These are phyloP conservation scores for Microtus montanus DNA, from an alignment of 2,113 vertebrate genomes.

Conservation along the genomic window DNA sequence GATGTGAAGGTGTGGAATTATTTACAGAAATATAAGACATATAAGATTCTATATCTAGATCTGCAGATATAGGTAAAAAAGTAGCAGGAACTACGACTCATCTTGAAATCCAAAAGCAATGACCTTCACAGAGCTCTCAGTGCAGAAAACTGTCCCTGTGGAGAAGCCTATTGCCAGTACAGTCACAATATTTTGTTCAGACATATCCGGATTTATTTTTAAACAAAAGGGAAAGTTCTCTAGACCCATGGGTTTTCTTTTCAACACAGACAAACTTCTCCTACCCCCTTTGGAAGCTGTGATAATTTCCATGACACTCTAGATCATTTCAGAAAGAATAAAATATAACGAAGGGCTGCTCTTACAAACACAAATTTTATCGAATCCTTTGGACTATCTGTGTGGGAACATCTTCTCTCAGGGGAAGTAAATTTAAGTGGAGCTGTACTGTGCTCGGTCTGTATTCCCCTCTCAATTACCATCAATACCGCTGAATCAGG, in stretches of 20 bases:
- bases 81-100: background rate
- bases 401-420: conserved; percentile 75
- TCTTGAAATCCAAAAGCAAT: conserved; percentile 56
- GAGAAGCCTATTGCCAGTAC: conserved; percentile 15
- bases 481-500: conserved; percentile 76
- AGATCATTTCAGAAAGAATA: conserved; percentile 69
- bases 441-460: conserved; percentile 64
- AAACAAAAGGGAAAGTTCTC: conserved; percentile 59
- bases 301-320: conserved; percentile 56
- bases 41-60: background rate
- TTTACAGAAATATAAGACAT: background rate
- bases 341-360: conserved; percentile 65
- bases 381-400: conserved; percentile 62
- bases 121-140: conserved; percentile 43
- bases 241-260: conserved; percentile 54
- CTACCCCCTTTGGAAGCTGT: conserved; percentile 51
- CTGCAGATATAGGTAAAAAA: conserved; percentile 29
- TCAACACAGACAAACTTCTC: conserved; percentile 48
- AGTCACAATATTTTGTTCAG: conserved; percentile 37
- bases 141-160: background rate
- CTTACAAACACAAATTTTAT: conserved; percentile 68
- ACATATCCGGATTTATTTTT: conserved; percentile 64
- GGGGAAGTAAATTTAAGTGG: conserved; percentile 72
- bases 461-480: conserved; percentile 80
- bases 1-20: background rate